These are phyloP conservation scores for Tinea trinotella DNA, from an alignment of 2,888 invertebrate species.

Conservation along the genomic window DNA sequence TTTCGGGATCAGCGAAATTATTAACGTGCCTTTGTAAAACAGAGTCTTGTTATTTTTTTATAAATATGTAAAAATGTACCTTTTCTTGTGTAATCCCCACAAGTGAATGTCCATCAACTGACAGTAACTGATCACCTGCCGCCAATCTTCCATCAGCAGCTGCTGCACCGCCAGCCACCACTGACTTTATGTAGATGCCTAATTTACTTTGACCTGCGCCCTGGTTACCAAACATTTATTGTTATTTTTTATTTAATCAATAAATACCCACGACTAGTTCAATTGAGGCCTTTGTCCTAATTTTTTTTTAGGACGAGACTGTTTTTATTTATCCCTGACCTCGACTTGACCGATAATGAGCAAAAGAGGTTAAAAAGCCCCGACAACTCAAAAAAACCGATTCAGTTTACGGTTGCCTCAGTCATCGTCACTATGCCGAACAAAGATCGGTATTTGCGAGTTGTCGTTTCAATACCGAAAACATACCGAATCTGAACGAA, in stretches of 20 bases:
- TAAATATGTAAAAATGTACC: conserved; percentile 40
- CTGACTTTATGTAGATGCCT: conserved; percentile 99
- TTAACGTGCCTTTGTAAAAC: too few species aligned
- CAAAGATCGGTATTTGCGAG: too few species aligned
- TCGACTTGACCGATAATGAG: too few species aligned
- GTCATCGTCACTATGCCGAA: too few species aligned
- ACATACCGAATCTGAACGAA: too few species aligned
- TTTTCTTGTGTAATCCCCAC: conserved; percentile 88
- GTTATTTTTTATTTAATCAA: neutral
- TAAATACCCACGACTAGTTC: too few species aligned
- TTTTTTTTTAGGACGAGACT: neutral
- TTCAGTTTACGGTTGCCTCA: too few species aligned
- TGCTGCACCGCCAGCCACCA: conserved; percentile 94
- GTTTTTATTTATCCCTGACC: neutral
- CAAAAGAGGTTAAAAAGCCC: too few species aligned
- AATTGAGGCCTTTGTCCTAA: too few species aligned
- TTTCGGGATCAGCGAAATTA: too few species aligned
- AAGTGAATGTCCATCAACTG: conserved; percentile 96
- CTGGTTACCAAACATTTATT: conserved; percentile 29
- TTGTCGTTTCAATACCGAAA: too few species aligned
- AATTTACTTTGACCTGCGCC: conserved; percentile 76
- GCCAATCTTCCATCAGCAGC: conserved; percentile 94
- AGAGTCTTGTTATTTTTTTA: neutral
- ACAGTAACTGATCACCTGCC: conserved; percentile 96
- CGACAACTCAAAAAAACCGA: too few species aligned